A percentile compares a stretch with the other conserved stretches of the same genome.
Evolutionary conservation across 2,113 vertebrate genomes (phyloP).

Genomic region (Crocuta crocuta): DNA sequence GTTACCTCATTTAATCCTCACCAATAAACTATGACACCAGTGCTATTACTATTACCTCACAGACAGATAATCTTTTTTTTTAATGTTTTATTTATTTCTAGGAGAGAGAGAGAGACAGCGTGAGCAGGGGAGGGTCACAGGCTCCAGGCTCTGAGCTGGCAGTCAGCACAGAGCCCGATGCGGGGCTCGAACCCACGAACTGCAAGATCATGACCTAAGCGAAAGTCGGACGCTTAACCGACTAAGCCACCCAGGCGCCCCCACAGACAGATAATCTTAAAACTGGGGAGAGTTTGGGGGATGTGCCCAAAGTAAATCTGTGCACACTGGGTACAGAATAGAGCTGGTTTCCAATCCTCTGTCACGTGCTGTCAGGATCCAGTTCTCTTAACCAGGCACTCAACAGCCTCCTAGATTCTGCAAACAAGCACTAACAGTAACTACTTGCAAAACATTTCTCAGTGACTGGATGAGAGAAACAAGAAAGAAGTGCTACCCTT

Average conservation of each 20-base stretch:
- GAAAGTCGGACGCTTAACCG: no score
- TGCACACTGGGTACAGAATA: not conserved
- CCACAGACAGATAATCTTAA: not conserved
- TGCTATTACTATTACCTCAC: not conserved
- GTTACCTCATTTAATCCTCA: not conserved
- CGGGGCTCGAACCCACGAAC: no score
- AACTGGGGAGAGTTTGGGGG: not conserved
- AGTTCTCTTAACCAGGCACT: not conserved
- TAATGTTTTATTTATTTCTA: no score
- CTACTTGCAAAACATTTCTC: not conserved
- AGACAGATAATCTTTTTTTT: no score
- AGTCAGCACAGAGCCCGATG: no score
- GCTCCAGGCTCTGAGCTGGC: no score
- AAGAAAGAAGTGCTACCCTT: not conserved
- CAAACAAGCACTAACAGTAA: not conserved
- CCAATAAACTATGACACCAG: not conserved
- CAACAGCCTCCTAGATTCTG: not conserved
- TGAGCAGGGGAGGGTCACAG: no score
- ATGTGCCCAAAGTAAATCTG: no score
- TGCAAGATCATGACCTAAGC: no score
- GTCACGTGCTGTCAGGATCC: not conserved
- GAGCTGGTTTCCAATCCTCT: not conserved
- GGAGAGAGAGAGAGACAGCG: no score
- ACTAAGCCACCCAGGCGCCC: no score
- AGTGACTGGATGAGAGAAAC: not conserved